A percentile compares a stretch with the other conserved stretches of the same genome.
Evolutionary conservation across 2,797 vertebrate genomes (phyloP).

Genomic region (Galago senegalensis): DNA sequence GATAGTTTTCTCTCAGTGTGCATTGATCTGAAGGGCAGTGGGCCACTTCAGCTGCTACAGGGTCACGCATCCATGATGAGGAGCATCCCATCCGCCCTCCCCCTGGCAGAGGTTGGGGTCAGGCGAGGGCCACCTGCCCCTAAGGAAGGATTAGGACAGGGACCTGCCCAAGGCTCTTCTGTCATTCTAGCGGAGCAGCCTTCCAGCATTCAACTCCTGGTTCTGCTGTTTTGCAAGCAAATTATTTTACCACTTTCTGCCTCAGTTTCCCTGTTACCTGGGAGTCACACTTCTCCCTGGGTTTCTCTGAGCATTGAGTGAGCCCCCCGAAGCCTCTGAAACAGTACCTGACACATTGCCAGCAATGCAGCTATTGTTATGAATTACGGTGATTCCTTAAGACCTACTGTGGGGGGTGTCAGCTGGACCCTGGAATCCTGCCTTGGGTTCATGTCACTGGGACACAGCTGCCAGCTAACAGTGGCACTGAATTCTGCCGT

Average conservation of each 20-base stretch:
- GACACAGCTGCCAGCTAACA: neutral
- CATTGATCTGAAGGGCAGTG: neutral
- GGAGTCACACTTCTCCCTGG: neutral
- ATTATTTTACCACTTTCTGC: neutral
- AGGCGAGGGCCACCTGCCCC: neutral
- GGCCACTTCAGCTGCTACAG: accelerated
- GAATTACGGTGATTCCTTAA: neutral
- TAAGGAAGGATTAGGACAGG: neutral
- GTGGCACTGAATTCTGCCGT: neutral
- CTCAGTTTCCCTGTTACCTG: neutral
- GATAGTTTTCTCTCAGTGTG: neutral
- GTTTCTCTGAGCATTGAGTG: neutral
- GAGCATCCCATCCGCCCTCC: neutral
- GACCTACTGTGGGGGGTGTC: accelerated
- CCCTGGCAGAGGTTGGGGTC: neutral
- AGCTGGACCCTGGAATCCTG: neutral
- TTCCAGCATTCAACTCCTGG: neutral
- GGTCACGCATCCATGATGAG: neutral
- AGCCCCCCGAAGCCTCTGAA: neutral
- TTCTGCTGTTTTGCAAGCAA: neutral
- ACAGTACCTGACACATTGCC: neutral
- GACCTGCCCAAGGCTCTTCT: neutral
- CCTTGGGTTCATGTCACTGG: neutral
- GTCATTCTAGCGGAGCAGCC: neutral
- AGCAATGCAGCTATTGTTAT: neutral